A percentile compares a stretch with the other conserved stretches of the same genome.
Evolutionary conservation across 2,888 invertebrate genomes (phyloP).

Genomic region (Scaptomyza flava): DNA sequence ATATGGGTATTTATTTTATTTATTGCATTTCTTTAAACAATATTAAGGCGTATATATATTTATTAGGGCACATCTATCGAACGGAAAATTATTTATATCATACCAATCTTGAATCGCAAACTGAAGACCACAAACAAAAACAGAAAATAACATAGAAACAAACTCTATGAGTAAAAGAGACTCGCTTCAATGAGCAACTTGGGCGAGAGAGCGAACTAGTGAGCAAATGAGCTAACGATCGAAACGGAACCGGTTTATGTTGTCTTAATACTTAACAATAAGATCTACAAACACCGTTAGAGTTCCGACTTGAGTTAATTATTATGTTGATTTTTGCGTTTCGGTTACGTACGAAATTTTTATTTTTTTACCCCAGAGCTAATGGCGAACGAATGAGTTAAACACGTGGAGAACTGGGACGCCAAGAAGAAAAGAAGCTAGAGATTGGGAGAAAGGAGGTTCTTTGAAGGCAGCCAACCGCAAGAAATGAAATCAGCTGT

Average conservation of each 20-base stretch:
- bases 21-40: conserved; percentile 30
- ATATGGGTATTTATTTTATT: conserved; percentile 31
- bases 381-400: conserved; percentile 51
- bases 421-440: conserved; percentile 16
- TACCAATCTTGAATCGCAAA: conserved; percentile 19
- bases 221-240: conserved; percentile 22
- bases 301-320: conserved; percentile 49
- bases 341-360: conserved; percentile 61
- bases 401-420: conserved; percentile 54
- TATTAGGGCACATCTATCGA: conserved; percentile 1
- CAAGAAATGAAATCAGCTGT: conserved; percentile 61
- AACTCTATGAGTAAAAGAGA: conserved; percentile 9
- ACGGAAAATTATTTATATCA: conserved; percentile 36
- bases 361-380: conserved; percentile 56
- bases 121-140: conserved; percentile 17
- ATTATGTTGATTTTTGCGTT: conserved; percentile 61
- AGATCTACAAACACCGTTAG: conserved; percentile 69
- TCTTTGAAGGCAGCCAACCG: conserved; percentile 53
- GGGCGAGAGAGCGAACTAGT: conserved; percentile 38
- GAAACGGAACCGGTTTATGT: conserved; percentile 57
- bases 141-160: neutral
- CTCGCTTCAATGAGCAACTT: conserved; percentile 51
- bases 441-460: conserved; percentile 11
- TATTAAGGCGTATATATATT: too few species aligned
- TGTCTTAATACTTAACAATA: conserved; percentile 54